A percentile compares a stretch with the other conserved stretches of the same genome.
phyloP scores from a whole-genome alignment of 2,113 vertebrate genomes.

The Physeter macrocephalus region DNA sequence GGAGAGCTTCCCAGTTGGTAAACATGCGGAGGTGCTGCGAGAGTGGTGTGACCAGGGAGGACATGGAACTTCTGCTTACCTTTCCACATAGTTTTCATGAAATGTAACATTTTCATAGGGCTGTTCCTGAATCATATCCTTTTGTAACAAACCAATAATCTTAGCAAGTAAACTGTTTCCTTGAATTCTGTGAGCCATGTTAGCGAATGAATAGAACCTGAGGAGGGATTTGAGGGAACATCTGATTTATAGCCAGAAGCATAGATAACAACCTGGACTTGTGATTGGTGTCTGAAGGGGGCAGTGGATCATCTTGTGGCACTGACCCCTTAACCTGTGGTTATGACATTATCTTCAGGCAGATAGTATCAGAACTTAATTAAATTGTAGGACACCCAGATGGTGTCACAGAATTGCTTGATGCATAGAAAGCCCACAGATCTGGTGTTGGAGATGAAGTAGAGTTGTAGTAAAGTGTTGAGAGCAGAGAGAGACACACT shows the following conservation, averaged over 20 bases:
- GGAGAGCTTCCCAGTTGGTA: background rate
- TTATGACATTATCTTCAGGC: background rate
- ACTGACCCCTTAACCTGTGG: background rate
- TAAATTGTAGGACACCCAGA: background rate
- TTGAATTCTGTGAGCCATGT: background rate
- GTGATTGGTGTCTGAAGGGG: rapidly evolving
- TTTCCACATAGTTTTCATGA: background rate
- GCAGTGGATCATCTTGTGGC: background rate
- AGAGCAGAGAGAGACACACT: background rate
- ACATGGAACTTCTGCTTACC: background rate
- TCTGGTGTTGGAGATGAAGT: background rate
- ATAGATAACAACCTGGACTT: background rate
- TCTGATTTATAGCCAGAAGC: background rate
- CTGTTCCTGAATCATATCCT: background rate
- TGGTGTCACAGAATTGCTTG: background rate
- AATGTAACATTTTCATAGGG: background rate
- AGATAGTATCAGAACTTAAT: background rate
- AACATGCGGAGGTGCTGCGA: rapidly evolving
- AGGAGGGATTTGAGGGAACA: background rate
- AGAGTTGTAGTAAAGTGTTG: background rate
- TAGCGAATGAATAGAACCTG: background rate
- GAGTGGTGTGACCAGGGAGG: background rate
- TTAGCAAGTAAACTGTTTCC: background rate
- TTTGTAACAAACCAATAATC: background rate
- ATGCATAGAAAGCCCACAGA: background rate